A percentile compares a stretch with the other conserved stretches of the same genome.
Conservation (phyloP, 2,113 vertebrate species). For the cat (Felis catus) region DNA sequence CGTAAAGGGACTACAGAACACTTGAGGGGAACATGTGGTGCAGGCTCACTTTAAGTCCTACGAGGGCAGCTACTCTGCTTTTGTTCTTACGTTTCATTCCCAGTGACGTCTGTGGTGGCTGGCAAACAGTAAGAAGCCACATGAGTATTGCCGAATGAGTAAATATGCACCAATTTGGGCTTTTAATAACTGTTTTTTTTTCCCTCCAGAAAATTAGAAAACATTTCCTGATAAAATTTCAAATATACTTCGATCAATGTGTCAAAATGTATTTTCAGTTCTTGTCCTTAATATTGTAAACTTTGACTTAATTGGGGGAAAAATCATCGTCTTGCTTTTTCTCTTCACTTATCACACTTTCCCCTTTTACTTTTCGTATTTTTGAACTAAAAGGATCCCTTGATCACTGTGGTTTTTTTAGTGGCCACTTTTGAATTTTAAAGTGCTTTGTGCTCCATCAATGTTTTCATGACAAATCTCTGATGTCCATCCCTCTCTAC, state of each 20-base stretch:
- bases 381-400: not conserved
- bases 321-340: constrained; percentile 6
- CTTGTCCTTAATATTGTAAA: constrained; percentile 1
- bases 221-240: constrained; percentile 18
- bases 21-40: not conserved
- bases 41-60: not conserved
- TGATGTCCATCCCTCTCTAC: not conserved
- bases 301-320: not conserved
- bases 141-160: not conserved
- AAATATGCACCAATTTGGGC: not conserved
- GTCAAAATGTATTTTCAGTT: not conserved
- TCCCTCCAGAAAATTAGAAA: constrained; percentile 6
- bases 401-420: not conserved
- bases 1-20: not conserved
- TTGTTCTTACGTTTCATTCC: not conserved
- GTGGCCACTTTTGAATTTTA: not conserved
- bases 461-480: not conserved
- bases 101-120: not conserved
- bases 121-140: not conserved
- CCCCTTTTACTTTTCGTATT: not conserved
- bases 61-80: not conserved
- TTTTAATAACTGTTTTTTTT: not conserved
- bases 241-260: not conserved
- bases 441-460: not conserved
- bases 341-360: not conserved